Percentiles rank a stretch among this genome's conserved stretches.
These are phyloP conservation scores for Danionella cerebrum DNA, from an alignment of 2,113 vertebrate species.

Conservation along the genomic window DNA sequence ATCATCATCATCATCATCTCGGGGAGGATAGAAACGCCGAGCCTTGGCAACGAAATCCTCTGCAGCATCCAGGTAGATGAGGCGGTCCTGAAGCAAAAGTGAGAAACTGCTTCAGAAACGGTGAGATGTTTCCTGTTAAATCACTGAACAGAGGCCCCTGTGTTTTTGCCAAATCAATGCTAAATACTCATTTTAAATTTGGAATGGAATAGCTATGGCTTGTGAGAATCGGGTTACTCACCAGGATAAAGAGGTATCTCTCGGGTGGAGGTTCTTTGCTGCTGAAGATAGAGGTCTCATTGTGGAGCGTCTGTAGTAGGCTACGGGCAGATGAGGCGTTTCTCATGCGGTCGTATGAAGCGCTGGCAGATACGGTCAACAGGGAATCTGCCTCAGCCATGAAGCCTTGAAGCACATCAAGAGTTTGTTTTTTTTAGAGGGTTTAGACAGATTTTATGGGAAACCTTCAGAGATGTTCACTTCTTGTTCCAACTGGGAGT, in stretches of 20 bases:
- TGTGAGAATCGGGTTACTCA: too few relatives aligned
- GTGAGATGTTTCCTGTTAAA: too few relatives aligned
- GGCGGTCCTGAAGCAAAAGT: slow-evolving; percentile 60
- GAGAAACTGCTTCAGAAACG: background rate
- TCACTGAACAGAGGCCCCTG: too few relatives aligned
- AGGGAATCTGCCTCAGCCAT: slow-evolving; percentile 70
- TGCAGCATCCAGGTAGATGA: slow-evolving; percentile 70
- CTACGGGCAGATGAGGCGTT: slow-evolving; percentile 59
- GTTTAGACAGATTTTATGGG: too few relatives aligned
- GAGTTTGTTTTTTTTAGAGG: too few relatives aligned
- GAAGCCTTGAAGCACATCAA: slow-evolving; percentile 56
- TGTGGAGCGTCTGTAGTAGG: slow-evolving; percentile 60
- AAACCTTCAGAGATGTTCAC: too few relatives aligned
- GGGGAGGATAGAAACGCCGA: slow-evolving; percentile 67
- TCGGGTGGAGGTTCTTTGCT: slow-evolving; percentile 62
- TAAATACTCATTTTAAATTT: too few relatives aligned
- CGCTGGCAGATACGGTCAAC: slow-evolving; percentile 60
- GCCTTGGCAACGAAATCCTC: slow-evolving; percentile 73
- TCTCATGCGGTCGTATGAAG: slow-evolving; percentile 65
- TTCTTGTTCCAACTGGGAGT: too few relatives aligned
- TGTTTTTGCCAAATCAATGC: too few relatives aligned
- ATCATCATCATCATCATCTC: slow-evolving; percentile 54
- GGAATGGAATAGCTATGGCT: too few relatives aligned
- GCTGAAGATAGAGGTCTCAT: slow-evolving; percentile 66
- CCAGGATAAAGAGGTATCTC: slow-evolving; percentile 78